Evolutionary conservation across 2,797 vertebrate genomes (phyloP).

Genomic region (Acanthopagrus latus): DNA sequence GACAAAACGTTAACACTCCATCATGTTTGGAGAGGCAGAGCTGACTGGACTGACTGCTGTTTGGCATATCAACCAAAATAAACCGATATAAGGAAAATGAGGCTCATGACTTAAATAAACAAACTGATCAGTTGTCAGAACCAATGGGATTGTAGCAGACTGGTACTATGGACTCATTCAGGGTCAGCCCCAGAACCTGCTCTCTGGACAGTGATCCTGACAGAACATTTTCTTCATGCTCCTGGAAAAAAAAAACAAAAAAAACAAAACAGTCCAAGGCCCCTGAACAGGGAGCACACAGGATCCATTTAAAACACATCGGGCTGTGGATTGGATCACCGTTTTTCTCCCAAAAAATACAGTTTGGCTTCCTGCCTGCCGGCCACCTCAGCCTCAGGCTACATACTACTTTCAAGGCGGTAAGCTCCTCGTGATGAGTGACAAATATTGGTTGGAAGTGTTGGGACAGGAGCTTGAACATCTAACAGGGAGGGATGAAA

Average conservation of each 20-base stretch:
- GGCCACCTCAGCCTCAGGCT: conserved; percentile 1
- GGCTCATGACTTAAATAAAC: too few species aligned
- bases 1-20: too few species aligned
- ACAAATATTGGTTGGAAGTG: background rate
- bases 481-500: conserved; percentile 19
- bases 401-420: background rate
- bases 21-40: too few species aligned
- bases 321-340: background rate
- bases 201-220: background rate
- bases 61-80: too few species aligned
- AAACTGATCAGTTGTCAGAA: too few species aligned
- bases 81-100: too few species aligned
- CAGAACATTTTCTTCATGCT: background rate
- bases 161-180: too few species aligned
- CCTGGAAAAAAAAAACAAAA: background rate
- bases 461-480: background rate
- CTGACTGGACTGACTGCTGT: too few species aligned
- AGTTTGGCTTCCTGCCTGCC: background rate
- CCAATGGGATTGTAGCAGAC: too few species aligned
- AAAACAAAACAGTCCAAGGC: too few species aligned
- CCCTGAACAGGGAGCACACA: background rate
- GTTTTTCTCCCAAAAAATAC: background rate
- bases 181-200: background rate
- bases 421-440: conserved; percentile 15
- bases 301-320: background rate